Conservation (phyloP, 2,888 invertebrate genomes). For the Mimachlamys varia region DNA sequence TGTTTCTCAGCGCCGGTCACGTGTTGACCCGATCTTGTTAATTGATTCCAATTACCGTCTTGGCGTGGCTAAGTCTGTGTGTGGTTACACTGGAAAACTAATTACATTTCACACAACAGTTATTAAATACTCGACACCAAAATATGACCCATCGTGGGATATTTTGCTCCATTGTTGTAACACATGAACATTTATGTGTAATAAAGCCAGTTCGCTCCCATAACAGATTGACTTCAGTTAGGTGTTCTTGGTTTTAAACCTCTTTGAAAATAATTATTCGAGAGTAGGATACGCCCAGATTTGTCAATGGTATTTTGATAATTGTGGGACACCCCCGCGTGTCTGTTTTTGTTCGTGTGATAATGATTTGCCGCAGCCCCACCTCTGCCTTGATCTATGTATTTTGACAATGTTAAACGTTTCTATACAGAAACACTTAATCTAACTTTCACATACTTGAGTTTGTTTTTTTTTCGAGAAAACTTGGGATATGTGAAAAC, state of each 20-base stretch:
- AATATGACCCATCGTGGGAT: slow-evolving; percentile 7
- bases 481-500: background rate
- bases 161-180: background rate
- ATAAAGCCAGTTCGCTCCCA: background rate
- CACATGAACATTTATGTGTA: background rate
- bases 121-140: background rate
- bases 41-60: background rate
- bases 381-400: background rate
- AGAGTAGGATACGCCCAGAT: background rate
- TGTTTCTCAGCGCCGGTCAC: background rate
- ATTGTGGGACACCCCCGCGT: background rate
- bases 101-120: background rate
- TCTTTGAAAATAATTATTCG: background rate
- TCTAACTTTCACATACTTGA: background rate
- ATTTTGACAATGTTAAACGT: background rate
- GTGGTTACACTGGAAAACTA: background rate
- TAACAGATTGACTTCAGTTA: background rate
- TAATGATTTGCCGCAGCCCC: background rate
- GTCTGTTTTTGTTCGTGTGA: background rate
- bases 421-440: background rate
- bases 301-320: background rate
- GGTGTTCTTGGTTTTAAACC: background rate
- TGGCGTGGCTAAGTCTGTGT: background rate
- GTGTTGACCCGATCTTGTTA: background rate
- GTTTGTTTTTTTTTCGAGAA: background rate